These are phyloP conservation scores for Tachystola acroxantha DNA, from an alignment of 2,888 invertebrate species.

Conservation along the genomic window DNA sequence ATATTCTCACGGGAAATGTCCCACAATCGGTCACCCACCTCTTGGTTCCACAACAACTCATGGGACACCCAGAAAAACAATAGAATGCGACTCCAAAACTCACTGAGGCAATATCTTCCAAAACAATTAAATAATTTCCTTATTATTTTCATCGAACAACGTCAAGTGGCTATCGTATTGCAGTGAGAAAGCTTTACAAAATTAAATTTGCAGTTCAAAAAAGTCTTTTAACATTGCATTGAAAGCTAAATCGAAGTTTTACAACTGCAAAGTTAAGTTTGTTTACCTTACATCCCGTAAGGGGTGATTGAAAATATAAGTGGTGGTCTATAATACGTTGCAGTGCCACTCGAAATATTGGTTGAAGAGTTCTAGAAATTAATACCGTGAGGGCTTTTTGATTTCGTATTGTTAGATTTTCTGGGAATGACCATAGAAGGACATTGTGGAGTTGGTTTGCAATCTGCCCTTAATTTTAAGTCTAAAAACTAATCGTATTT, in stretches of 20 bases:
- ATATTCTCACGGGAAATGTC: constrained; percentile 67
- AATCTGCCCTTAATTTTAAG: too few species aligned
- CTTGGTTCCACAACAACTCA: constrained; percentile 14
- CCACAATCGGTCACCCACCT: constrained; percentile 6
- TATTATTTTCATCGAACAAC: constrained; percentile 60
- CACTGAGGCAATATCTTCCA: constrained; percentile 57
- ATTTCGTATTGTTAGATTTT: constrained; percentile 19
- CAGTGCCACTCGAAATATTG: constrained; percentile 51
- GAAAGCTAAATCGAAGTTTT: too few species aligned
- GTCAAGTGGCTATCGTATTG: constrained; percentile 69
- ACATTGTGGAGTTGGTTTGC: neutral
- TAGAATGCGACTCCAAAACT: constrained; percentile 40
- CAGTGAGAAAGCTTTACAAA: constrained; percentile 30
- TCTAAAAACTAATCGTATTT: too few species aligned
- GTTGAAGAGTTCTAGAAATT: constrained; percentile 46
- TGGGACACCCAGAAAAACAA: constrained; percentile 47
- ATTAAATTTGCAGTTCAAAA: constrained; percentile 5
- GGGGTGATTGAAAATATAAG: constrained; percentile 66
- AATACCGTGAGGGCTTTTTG: constrained; percentile 28
- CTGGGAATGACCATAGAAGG: constrained; percentile 18
- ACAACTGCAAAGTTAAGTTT: too few species aligned
- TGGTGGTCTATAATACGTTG: constrained; percentile 63
- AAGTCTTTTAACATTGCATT: too few species aligned
- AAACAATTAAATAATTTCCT: constrained; percentile 52
- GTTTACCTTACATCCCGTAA: too few species aligned